Base-by-base conservation (phyloP, 2,113 vertebrate genomes). In the Hassar affinis region DNA sequence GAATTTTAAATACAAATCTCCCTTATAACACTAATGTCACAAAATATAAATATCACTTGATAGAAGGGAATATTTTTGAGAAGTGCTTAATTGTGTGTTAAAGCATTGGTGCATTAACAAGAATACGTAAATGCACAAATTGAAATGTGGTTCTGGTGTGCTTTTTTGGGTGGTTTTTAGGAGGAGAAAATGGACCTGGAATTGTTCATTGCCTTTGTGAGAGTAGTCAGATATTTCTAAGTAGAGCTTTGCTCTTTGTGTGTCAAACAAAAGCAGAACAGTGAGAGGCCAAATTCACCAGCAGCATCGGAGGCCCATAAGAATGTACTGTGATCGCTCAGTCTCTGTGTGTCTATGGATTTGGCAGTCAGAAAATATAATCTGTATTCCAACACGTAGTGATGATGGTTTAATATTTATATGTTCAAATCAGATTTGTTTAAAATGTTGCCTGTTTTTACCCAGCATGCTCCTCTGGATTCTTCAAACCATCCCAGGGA, bases 401-500 rank as follows among this genome's bases (percentile, higher is more conserved):
- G n/a, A 84, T 47, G 18, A 12, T 57, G 52, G 38, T 54, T 78
- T 69, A 38, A 68, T 42, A 42, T 66, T 61, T 42, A 27, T 27
- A 42, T 4, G 11, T 11, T n/a, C 25, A n/a, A 47, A 27, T 25
- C 45, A 49, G 25, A 15, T 49, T 77, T 56, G 51, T 35, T 30
- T 35, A 54, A 75, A 52, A 38, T 77, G 30, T 77, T 38, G n/a
- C 68, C 49, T 85, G 45, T 85, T 69, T 35, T 90, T 64, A 88
- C 35, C n/a, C 91, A 99, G 97, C 95, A 17, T 99, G 97, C 87
- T 89, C 93, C 0, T 94, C 93, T 0, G 97, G 97, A 35, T 97
- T 91, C 35, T 98, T 97, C 91, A 99, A 98, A 88, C 92, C 95
- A 76, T 94, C 94, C 88, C 97, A 99, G 84, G 97, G 97, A n/a